Conservation (phyloP, 23 tunicate species). For the Aplidium turbinatum region DNA sequence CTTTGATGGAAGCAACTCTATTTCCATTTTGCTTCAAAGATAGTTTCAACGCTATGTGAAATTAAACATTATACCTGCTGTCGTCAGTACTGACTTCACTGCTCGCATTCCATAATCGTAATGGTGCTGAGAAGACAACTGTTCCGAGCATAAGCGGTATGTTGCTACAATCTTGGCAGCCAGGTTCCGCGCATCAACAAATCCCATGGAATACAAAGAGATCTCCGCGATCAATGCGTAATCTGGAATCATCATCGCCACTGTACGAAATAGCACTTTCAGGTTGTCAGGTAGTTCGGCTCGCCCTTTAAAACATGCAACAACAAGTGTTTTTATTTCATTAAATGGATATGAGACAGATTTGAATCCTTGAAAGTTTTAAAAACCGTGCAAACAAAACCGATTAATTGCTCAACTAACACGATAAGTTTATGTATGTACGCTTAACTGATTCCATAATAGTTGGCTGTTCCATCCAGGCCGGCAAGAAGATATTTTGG, state of each 20-base stretch:
- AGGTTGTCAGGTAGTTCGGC: constrained; percentile 97
- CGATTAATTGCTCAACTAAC: too few relatives aligned
- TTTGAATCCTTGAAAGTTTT: too few relatives aligned
- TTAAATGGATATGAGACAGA: too few relatives aligned
- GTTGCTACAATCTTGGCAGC: constrained; percentile 96
- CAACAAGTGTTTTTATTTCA: too few relatives aligned
- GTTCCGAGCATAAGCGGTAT: constrained; percentile 92
- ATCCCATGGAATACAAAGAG: constrained; percentile 94
- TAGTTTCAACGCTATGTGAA: neutral
- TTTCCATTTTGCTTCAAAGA: neutral
- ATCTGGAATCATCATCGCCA: constrained; percentile 98
- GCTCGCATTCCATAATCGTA: constrained; percentile 99
- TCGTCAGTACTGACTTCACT: constrained; percentile 83
- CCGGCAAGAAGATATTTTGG: too few relatives aligned
- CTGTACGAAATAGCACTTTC: constrained; percentile 93
- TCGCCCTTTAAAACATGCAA: constrained; percentile 29
- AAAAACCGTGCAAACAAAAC: too few relatives aligned
- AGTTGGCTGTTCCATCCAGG: too few relatives aligned
- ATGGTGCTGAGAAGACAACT: constrained; percentile 96
- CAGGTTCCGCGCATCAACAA: constrained; percentile 84
- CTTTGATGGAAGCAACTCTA: neutral
- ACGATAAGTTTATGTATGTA: too few relatives aligned
- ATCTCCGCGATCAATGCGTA: constrained; percentile 95
- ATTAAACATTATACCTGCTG: constrained; percentile 61
- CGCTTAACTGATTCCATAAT: too few relatives aligned